Percentiles rank a stretch among this genome's conserved stretches.
phyloP scores from a whole-genome alignment of 2,888 invertebrate species.

The Pristionchus exspectatus region DNA sequence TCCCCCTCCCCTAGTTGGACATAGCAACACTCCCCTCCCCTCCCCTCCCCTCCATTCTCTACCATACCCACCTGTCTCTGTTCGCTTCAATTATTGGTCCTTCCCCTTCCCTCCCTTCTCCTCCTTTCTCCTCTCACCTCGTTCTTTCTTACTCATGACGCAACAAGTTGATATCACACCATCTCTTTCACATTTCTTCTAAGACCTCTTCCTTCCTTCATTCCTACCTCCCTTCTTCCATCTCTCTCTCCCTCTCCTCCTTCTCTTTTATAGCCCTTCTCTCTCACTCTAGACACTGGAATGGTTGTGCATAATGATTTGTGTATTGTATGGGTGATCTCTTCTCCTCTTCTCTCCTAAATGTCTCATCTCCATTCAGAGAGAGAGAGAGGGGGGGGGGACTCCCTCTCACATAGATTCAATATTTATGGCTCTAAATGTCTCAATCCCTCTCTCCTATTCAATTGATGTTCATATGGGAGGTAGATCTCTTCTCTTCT shows the following conservation, averaged over 20 bases:
- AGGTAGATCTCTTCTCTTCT: background rate
- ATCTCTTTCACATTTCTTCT: background rate
- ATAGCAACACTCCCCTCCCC: background rate
- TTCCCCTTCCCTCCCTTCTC: background rate
- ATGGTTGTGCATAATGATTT: conserved; percentile 48
- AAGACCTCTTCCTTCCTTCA: background rate
- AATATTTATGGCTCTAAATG: conserved; percentile 12
- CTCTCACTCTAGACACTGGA: background rate
- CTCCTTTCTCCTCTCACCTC: too few relatives aligned
- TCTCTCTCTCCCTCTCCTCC: background rate
- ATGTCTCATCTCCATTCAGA: background rate
- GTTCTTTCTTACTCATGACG: background rate
- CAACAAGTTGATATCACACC: background rate
- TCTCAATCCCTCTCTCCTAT: background rate
- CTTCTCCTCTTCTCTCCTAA: background rate
- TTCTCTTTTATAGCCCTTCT: conserved; percentile 40
- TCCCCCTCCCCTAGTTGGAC: too few relatives aligned
- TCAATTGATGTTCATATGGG: background rate
- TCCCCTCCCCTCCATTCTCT: background rate
- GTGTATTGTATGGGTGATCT: conserved; percentile 42
- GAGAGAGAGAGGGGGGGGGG: too few relatives aligned
- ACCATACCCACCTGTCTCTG: background rate
- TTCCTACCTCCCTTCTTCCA: background rate
- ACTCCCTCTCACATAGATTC: background rate
- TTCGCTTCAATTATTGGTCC: background rate